phyloP scores from a whole-genome alignment of 1,140 invertebrate genomes.

The Cydia pomonella region DNA sequence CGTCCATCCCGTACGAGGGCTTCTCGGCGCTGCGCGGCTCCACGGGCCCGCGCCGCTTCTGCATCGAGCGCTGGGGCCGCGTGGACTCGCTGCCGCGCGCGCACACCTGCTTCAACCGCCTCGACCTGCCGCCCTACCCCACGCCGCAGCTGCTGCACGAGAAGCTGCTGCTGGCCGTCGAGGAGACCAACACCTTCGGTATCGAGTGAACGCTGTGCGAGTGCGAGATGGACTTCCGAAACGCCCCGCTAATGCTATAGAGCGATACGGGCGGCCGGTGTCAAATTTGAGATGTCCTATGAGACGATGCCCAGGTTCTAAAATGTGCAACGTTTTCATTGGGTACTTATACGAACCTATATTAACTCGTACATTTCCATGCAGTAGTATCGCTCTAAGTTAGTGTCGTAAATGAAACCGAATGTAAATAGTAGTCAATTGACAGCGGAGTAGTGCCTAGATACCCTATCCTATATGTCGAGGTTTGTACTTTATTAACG shows the following conservation, averaged over 20 bases:
- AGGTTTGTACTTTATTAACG: slow-evolving; percentile 70
- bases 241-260: no score
- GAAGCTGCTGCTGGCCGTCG: slow-evolving; percentile 96
- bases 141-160: slow-evolving; percentile 96
- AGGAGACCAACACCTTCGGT: slow-evolving; percentile 98
- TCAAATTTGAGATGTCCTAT: no score
- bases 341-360: not conserved
- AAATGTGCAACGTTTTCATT: not conserved
- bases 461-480: slow-evolving; percentile 57
- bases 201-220: slow-evolving; percentile 88
- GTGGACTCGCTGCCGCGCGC: slow-evolving; percentile 96
- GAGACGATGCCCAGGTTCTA: no score
- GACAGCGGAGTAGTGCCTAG: slow-evolving; percentile 45
- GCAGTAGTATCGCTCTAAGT: not conserved
- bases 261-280: not conserved
- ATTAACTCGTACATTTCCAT: not conserved
- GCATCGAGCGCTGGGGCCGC: slow-evolving; percentile 99
- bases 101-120: slow-evolving; percentile 98
- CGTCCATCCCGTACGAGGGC: slow-evolving; percentile 98
- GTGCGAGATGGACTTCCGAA: no score
- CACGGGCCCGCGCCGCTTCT: slow-evolving; percentile 97
- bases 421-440: slow-evolving; percentile 69
- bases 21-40: slow-evolving; percentile 96
- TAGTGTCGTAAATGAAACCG: not conserved
- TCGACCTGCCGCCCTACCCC: slow-evolving; percentile 97